Percentiles rank a stretch among this genome's conserved stretches.
phyloP scores from a whole-genome alignment of 2,888 invertebrate species.

The Cacoxenus indagator region DNA sequence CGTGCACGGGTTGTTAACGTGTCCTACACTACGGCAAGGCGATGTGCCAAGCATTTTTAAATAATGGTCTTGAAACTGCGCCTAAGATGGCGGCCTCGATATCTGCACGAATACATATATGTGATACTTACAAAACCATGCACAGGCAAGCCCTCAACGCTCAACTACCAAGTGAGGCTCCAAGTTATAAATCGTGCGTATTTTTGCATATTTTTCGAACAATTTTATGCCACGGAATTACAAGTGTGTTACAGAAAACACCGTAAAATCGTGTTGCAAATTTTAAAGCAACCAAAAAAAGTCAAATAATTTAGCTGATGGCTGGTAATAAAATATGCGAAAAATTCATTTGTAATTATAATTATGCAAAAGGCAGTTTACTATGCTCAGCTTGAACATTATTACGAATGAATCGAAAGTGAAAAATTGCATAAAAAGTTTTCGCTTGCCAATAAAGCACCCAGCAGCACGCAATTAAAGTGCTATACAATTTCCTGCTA shows the following conservation, averaged over 20 bases:
- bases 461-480: constrained; percentile 28
- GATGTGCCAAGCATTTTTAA: constrained; percentile 56
- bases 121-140: neutral
- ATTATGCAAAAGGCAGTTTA: neutral
- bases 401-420: neutral
- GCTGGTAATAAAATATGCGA: neutral
- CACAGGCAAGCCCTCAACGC: neutral
- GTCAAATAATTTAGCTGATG: neutral
- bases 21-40: neutral
- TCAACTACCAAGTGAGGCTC: neutral
- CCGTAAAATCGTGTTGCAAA: neutral
- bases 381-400: neutral
- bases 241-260: neutral
- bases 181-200: neutral
- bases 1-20: neutral
- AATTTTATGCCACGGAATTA: neutral
- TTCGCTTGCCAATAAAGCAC: neutral
- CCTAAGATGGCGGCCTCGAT: neutral
- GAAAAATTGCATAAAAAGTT: neutral
- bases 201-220: constrained; percentile 7
- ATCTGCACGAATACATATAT: too few species aligned
- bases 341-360: neutral
- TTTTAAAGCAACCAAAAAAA: neutral
- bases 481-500: constrained; percentile 52
- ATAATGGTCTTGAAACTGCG: constrained; percentile 36